Conservation (phyloP, 1,140 invertebrate genomes). For the Drosophila nigrodunni region DNA sequence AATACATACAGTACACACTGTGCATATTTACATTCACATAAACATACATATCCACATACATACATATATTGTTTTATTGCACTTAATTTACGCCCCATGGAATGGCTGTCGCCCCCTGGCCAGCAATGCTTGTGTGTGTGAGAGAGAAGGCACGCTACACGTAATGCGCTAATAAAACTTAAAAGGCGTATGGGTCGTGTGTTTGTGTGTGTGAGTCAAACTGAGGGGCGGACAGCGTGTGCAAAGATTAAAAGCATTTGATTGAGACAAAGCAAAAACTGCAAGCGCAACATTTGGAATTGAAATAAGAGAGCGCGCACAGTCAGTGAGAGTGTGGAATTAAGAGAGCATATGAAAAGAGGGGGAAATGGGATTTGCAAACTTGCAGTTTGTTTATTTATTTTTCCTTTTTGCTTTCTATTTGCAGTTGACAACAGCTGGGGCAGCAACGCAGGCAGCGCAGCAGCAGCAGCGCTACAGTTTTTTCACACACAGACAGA, state of each 20-base stretch:
- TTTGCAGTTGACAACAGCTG: conserved; percentile 74
- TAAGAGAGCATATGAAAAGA: conserved; percentile 3
- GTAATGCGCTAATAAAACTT: conserved; percentile 47
- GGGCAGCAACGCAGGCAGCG: conserved; percentile 33
- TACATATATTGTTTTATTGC: conserved; percentile 60
- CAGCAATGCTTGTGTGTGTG: neutral
- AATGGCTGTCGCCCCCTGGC: conserved; percentile 40
- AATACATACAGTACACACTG: conserved; percentile 4
- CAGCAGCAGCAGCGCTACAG: conserved; percentile 40
- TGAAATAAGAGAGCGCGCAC: conserved; percentile 18
- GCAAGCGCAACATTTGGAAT: conserved; percentile 56
- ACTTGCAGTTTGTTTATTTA: conserved; percentile 61
- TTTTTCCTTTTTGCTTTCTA: conserved; percentile 51
- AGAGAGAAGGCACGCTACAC: conserved; percentile 16
- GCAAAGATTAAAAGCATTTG: conserved; percentile 75
- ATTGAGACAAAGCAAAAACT: conserved; percentile 72
- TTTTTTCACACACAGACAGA: conserved; percentile 27
- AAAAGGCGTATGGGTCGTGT: conserved; percentile 20
- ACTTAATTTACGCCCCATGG: conserved; percentile 69
- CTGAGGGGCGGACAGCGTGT: conserved; percentile 28
- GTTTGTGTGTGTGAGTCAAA: neutral
- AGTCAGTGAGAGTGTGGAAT: neutral
- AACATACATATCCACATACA: no score
- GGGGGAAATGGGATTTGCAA: neutral
- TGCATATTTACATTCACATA: conserved; percentile 7